Percentiles rank a stretch among this genome's conserved stretches.
phyloP scores from a whole-genome alignment of 2,888 invertebrate species.

The Fabriciana adippe region DNA sequence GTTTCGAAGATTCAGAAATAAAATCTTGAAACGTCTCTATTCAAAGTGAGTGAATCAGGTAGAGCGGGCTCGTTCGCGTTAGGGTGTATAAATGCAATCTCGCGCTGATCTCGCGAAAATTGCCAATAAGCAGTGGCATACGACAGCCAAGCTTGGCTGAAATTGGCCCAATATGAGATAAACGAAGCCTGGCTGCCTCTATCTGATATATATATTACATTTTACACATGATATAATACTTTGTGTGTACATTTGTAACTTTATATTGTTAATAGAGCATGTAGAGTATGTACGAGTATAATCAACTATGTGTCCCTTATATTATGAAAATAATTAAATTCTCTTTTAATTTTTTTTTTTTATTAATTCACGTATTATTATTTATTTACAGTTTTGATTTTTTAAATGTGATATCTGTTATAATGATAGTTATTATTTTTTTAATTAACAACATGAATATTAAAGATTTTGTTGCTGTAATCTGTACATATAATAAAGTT shows the following conservation, averaged over 20 bases:
- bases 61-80: conserved; percentile 28
- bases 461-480: too few relatives aligned
- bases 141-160: conserved; percentile 34
- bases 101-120: conserved; percentile 52
- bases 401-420: too few relatives aligned
- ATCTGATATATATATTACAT: conserved; percentile 39
- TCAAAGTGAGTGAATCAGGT: conserved; percentile 22
- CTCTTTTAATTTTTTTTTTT: too few relatives aligned
- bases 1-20: conserved; percentile 6
- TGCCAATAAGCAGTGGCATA: conserved; percentile 57
- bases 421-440: too few relatives aligned
- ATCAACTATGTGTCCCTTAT: too few relatives aligned
- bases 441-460: too few relatives aligned
- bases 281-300: not conserved
- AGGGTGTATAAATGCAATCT: conserved; percentile 38
- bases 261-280: conserved; percentile 7
- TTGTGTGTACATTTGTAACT: conserved; percentile 26
- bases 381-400: too few relatives aligned
- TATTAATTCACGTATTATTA: too few relatives aligned
- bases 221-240: conserved; percentile 18
- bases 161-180: conserved; percentile 44
- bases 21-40: not conserved
- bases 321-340: too few relatives aligned
- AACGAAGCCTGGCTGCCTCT: conserved; percentile 30
- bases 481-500: too few relatives aligned